Percentiles rank a stretch among this genome's conserved stretches.
Evolutionary conservation across 2,888 invertebrate genomes (phyloP).

Genomic region (Trichacis sp.): DNA sequence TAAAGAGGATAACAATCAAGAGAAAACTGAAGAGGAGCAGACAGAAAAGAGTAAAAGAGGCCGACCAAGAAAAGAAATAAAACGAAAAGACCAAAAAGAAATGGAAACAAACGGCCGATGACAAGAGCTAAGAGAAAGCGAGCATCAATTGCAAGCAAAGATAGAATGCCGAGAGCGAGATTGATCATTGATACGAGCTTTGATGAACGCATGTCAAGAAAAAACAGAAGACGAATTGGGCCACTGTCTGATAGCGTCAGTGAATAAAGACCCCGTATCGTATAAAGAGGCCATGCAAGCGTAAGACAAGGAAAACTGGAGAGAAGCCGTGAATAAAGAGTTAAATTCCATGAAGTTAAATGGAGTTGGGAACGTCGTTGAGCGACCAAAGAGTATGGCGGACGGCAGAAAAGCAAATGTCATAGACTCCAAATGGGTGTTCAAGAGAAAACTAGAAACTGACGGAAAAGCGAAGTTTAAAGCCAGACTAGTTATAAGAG

Average conservation of each 20-base stretch:
- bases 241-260: conserved; percentile 14
- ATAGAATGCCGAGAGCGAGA: no score
- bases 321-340: conserved; percentile 26
- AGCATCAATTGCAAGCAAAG: no score
- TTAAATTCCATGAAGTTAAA: conserved; percentile 31
- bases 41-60: no score
- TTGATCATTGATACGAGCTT: no score
- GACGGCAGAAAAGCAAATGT: conserved; percentile 24
- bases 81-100: no score
- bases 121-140: no score
- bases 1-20: no score
- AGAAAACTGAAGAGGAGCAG: neutral
- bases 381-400: conserved; percentile 13
- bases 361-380: conserved; percentile 25
- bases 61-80: no score
- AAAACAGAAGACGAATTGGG: conserved; percentile 15
- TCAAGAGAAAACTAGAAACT: no score
- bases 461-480: conserved; percentile 19
- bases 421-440: conserved; percentile 42
- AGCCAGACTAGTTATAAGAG: conserved; percentile 34
- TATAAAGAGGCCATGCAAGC: conserved; percentile 25
- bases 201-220: no score
- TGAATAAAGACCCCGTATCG: conserved; percentile 14
- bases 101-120: no score
- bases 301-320: conserved; percentile 19